Conservation (phyloP, 1,140 invertebrate species). For the Drosophila subpulchrella region DNA sequence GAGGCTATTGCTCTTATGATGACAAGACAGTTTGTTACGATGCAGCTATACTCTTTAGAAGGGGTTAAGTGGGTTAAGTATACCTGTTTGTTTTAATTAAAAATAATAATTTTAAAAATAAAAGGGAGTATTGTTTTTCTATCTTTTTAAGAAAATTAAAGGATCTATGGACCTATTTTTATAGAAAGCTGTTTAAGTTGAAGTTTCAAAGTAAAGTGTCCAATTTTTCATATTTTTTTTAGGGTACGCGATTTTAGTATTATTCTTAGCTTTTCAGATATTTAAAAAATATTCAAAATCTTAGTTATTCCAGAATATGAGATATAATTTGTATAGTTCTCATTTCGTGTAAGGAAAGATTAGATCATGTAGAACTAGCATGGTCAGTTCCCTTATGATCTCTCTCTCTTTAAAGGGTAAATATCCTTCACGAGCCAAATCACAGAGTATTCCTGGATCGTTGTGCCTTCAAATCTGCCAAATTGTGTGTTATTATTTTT, state of each 20-base stretch:
- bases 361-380: not conserved
- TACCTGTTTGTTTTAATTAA: not conserved
- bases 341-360: not conserved
- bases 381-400: not conserved
- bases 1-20: slow-evolving; percentile 77
- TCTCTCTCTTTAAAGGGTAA: not conserved
- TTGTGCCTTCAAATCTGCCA: not conserved
- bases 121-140: too few species aligned
- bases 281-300: too few species aligned
- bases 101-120: too few species aligned
- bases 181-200: too few species aligned
- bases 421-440: not conserved
- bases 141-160: too few species aligned
- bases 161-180: too few species aligned
- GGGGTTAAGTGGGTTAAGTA: not conserved
- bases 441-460: slow-evolving; percentile 39
- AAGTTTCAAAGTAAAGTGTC: too few species aligned
- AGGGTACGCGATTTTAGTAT: too few species aligned
- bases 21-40: slow-evolving; percentile 63
- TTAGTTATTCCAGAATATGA: too few species aligned
- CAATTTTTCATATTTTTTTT: too few species aligned
- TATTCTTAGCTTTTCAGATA: too few species aligned
- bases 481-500: slow-evolving; percentile 57
- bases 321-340: too few species aligned
- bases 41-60: slow-evolving; percentile 40